Evolutionary conservation across 2,797 vertebrate genomes (phyloP).

Genomic region (Phoxinus dragarum): DNA sequence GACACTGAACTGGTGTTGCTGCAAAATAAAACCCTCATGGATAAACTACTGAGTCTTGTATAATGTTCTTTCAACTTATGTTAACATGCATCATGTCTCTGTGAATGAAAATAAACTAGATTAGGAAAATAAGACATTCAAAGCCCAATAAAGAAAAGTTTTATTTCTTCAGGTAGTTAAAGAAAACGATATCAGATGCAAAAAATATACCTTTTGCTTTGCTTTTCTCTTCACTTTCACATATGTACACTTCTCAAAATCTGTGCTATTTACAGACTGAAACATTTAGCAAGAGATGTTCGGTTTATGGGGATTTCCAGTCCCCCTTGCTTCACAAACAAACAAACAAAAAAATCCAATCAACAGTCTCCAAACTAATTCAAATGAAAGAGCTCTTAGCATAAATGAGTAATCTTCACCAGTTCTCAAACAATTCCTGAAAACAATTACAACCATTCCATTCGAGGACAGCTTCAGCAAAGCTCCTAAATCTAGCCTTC

Average conservation of each 20-base stretch:
- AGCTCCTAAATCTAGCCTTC: conserved; percentile 16
- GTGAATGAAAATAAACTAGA: background rate
- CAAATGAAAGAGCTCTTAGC: conserved; percentile 69
- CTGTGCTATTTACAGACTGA: conserved; percentile 82
- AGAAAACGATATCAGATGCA: conserved; percentile 84
- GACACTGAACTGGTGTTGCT: conserved; percentile 65
- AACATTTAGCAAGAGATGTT: conserved; percentile 68
- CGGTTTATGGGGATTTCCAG: conserved; percentile 71
- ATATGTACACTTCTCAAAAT: conserved; percentile 85
- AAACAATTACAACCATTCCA: conserved; percentile 26
- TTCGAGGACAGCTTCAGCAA: conserved; percentile 7
- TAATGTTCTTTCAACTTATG: background rate
- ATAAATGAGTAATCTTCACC: conserved; percentile 62
- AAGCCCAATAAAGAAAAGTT: conserved; percentile 77
- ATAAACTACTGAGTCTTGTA: background rate
- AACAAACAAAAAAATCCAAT: conserved; percentile 65
- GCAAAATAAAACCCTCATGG: conserved; percentile 50
- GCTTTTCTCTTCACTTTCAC: conserved; percentile 82
- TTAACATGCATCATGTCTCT: background rate
- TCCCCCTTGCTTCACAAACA: conserved; percentile 69
- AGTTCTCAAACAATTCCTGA: conserved; percentile 53
- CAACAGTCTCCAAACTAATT: conserved; percentile 68
- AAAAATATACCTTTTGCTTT: conserved; percentile 85
- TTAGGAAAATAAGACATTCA: conserved; percentile 45
- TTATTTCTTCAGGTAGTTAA: conserved; percentile 85